Conservation (phyloP, 2,113 vertebrate species). For the Daboia siamensis region DNA sequence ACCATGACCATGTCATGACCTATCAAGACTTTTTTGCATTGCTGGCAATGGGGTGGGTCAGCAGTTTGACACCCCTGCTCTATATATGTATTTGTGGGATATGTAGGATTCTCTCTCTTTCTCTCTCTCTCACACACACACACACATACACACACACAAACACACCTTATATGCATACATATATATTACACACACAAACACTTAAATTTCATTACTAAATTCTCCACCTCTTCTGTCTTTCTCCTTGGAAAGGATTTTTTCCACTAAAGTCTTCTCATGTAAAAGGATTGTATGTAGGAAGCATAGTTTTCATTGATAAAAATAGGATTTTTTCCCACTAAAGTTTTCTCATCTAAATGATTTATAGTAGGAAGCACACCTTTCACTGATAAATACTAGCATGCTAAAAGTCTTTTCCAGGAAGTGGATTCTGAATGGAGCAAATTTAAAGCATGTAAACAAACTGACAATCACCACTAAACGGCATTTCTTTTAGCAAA, state of each 20-base stretch:
- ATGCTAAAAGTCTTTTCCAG: conserved; percentile 37
- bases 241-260: conserved; percentile 34
- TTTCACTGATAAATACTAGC: conserved; percentile 51
- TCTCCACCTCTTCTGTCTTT: neutral
- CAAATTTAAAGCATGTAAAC: neutral
- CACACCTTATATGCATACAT: no score
- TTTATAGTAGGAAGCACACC: conserved; percentile 34
- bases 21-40: no score
- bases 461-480: neutral
- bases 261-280: conserved; percentile 26
- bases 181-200: neutral
- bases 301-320: neutral
- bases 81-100: neutral
- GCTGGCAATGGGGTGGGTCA: no score
- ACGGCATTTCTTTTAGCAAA: neutral
- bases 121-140: conserved; percentile 7
- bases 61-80: no score
- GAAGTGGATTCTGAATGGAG: conserved; percentile 7
- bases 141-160: no score
- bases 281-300: conserved; percentile 43
- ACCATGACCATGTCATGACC: no score
- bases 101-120: neutral
- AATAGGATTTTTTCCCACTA: conserved; percentile 33
- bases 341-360: conserved; percentile 42
- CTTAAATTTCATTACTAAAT: neutral